Base-by-base conservation (phyloP, 2,797 vertebrate genomes). In the Dallia pectoralis region DNA sequence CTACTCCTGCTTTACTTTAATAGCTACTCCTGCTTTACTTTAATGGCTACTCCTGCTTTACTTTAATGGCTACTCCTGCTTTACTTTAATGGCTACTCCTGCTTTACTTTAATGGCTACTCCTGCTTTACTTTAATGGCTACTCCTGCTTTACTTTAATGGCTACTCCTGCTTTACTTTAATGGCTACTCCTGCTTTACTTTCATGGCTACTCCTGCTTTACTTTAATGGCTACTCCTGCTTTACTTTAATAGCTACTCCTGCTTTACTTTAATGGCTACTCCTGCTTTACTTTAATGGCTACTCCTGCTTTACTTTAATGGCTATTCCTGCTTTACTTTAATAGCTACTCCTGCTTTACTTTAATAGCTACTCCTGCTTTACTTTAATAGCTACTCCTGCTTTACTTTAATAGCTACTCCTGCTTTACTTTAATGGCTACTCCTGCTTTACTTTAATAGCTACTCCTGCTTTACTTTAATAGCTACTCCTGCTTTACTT, bases 201-300 rank as follows among this genome's bases (percentile, higher is more conserved):
- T 85, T 85, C n/a, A n/a, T n/a, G n/a, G n/a, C n/a, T 12, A 15
- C 2, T 27, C 19, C 30, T 69, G 12, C 7, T 66, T 70, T 59
- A 16, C 53, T 67, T 85, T 85, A n/a, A n/a, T n/a, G n/a, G n/a
- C n/a, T 12, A 15, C 2, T 27, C 19, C 30, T 69, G 12, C 7
- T 66, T 70, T 59, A 16, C 53, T 67, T 85, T 85, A n/a, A n/a
- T n/a, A n/a, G n/a, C n/a, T 12, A 15, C 2, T 27, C 19, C 30
- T 69, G 12, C 7, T 66, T 70, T 59, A 16, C 53, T 67, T 85
- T 85, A n/a, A n/a, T n/a, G n/a, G n/a, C n/a, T 12, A 15, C 2
- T 27, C 19, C 30, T 69, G 12, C 7, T 66, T 70, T 59, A 16
- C 53, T 67, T 85, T 85, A n/a, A n/a, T n/a, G n/a, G n/a, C n/a